A percentile compares a stretch with the other conserved stretches of the same genome.
These are phyloP conservation scores for Polietes domitor DNA, from an alignment of 2,888 invertebrate species.

Conservation along the genomic window DNA sequence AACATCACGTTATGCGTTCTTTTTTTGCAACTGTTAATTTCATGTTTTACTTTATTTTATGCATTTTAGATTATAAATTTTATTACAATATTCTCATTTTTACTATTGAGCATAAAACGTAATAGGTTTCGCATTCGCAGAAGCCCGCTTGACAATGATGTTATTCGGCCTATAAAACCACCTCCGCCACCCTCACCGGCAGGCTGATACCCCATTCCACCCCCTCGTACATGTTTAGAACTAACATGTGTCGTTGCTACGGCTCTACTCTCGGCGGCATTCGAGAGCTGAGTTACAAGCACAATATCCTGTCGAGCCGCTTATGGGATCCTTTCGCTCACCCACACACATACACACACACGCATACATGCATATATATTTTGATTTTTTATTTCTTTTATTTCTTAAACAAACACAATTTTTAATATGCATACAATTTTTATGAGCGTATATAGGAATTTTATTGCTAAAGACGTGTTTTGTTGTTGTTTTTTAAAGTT, in stretches of 20 bases:
- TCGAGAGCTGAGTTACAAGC: slow-evolving; percentile 14
- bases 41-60: slow-evolving; percentile 67
- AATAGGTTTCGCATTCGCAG: slow-evolving; percentile 62
- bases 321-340: slow-evolving; percentile 37
- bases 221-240: not conserved
- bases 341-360: not conserved
- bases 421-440: slow-evolving; percentile 81
- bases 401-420: slow-evolving; percentile 79
- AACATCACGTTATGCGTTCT: not conserved
- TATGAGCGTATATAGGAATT: slow-evolving; percentile 80
- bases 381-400: slow-evolving; percentile 41
- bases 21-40: slow-evolving; percentile 54
- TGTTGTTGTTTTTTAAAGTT: slow-evolving; percentile 57
- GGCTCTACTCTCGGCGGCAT: slow-evolving; percentile 29
- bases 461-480: slow-evolving; percentile 79
- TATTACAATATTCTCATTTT: slow-evolving; percentile 64
- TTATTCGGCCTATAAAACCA: slow-evolving; percentile 65
- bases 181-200: not conserved
- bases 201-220: not conserved
- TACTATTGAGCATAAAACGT: slow-evolving; percentile 64
- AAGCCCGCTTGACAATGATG: slow-evolving; percentile 64
- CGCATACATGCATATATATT: not conserved
- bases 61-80: slow-evolving; percentile 67
- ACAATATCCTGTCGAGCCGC: slow-evolving; percentile 39
- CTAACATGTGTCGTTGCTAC: not conserved